phyloP scores from a whole-genome alignment of 2,113 vertebrate species.

The Sebastes schlegelii region DNA sequence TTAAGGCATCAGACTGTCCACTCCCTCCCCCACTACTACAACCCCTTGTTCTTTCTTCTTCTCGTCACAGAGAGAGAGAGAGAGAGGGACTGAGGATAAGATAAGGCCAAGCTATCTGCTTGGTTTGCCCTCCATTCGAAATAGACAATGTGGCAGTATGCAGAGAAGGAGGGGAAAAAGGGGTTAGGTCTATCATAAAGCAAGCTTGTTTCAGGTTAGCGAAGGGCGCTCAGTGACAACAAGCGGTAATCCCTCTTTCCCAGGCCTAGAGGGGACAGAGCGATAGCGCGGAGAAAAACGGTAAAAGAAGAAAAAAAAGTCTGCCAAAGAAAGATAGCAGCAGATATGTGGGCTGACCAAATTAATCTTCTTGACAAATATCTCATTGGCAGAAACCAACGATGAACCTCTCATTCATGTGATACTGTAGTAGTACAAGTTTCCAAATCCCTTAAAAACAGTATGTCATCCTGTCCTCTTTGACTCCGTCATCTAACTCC shows the following conservation, averaged over 20 bases:
- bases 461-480: not conserved
- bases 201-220: constrained; percentile 68
- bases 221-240: constrained; percentile 60
- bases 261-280: constrained; percentile 48
- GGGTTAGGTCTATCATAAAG: constrained; percentile 62
- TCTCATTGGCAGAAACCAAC: constrained; percentile 15
- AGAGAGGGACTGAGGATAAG: constrained; percentile 60
- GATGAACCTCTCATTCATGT: constrained; percentile 3
- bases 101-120: constrained; percentile 70
- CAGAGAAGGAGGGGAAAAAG: constrained; percentile 40
- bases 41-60: constrained; percentile 43
- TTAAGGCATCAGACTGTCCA: constrained; percentile 41
- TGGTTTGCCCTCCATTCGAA: constrained; percentile 68
- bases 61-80: constrained; percentile 43
- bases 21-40: constrained; percentile 31
- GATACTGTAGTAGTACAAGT: not conserved
- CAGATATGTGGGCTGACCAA: constrained; percentile 28
- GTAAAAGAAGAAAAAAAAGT: constrained; percentile 19
- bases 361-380: constrained; percentile 10
- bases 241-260: constrained; percentile 58
- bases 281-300: constrained; percentile 24
- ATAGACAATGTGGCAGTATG: constrained; percentile 61
- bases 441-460: constrained; percentile 12
- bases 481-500: constrained; percentile 4
- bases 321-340: constrained; percentile 39